A percentile compares a stretch with the other conserved stretches of the same genome.
phyloP scores from a whole-genome alignment of 2,888 invertebrate genomes.

The Rosalia funebris region DNA sequence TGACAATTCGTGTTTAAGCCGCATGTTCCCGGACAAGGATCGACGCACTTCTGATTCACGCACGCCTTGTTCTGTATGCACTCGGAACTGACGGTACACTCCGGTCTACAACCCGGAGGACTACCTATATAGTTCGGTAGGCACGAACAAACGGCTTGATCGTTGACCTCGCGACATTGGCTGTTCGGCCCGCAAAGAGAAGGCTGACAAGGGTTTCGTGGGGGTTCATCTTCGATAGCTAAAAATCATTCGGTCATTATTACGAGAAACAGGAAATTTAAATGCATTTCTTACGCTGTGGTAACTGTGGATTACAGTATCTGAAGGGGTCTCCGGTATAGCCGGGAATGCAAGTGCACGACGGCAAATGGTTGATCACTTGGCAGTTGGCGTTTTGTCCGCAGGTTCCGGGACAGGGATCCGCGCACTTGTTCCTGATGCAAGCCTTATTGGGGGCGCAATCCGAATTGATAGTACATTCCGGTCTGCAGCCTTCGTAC shows the following conservation, averaged over 20 bases:
- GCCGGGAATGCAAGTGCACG: constrained; percentile 71
- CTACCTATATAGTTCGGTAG: constrained; percentile 74
- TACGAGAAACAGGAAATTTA: background rate
- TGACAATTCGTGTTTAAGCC: constrained; percentile 77
- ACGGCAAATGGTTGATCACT: constrained; percentile 69
- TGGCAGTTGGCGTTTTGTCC: constrained; percentile 67
- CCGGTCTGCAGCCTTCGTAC: constrained; percentile 72
- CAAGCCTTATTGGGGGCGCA: constrained; percentile 66
- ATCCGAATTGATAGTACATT: constrained; percentile 60
- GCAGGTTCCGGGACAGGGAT: constrained; percentile 68
- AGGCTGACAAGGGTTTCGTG: constrained; percentile 68
- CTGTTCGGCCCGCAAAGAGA: constrained; percentile 86
- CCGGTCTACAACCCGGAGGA: constrained; percentile 75
- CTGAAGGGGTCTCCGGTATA: constrained; percentile 74
- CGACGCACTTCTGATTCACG: constrained; percentile 74
- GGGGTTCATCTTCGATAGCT: constrained; percentile 42
- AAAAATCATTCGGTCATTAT: constrained; percentile 13
- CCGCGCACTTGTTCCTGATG: constrained; percentile 66
- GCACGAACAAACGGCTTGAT: constrained; percentile 76
- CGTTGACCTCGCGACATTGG: constrained; percentile 76
- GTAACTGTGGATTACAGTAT: constrained; percentile 62
- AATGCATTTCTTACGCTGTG: constrained; percentile 52
- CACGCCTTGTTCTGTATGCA: constrained; percentile 73
- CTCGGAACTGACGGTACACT: constrained; percentile 75
- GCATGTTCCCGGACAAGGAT: constrained; percentile 79